Percentiles rank a stretch among this genome's conserved stretches.
These are phyloP conservation scores for Chrysina gloriosa DNA, from an alignment of 2,888 invertebrate genomes.

Conservation along the genomic window DNA sequence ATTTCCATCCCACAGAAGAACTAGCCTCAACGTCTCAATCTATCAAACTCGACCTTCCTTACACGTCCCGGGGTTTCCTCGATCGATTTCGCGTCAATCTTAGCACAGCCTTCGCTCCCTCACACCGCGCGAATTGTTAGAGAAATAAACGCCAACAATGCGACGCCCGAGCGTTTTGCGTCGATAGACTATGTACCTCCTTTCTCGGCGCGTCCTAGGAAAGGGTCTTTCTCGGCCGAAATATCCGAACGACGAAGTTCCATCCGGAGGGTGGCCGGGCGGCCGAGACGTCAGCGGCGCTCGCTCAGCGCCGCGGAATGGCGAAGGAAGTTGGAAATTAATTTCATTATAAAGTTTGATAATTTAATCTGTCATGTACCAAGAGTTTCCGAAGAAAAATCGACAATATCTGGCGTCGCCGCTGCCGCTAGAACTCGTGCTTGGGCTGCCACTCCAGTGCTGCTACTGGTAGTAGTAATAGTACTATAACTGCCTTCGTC, in stretches of 20 bases:
- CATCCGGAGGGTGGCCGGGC: background rate
- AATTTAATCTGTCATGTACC: constrained; percentile 64
- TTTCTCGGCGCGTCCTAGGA: background rate
- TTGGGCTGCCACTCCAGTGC: no score
- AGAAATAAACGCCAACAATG: background rate
- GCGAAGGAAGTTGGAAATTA: constrained; percentile 61
- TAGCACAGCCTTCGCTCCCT: background rate
- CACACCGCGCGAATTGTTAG: background rate
- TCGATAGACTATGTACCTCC: background rate
- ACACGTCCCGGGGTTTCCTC: no score
- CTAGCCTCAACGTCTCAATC: no score
- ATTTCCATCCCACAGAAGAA: no score
- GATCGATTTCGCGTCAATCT: constrained; percentile 23
- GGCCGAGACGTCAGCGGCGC: background rate
- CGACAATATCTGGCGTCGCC: constrained; percentile 25
- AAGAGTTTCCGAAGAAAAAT: constrained; percentile 57
- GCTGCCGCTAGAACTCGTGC: no score
- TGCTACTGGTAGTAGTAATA: no score
- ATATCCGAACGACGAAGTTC: no score
- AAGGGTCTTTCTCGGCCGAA: no score
- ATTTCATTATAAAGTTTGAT: constrained; percentile 63
- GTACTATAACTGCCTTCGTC: no score
- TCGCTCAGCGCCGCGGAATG: constrained; percentile 48
- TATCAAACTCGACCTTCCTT: no score
- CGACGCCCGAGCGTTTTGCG: no score